phyloP scores from a whole-genome alignment of 2,113 vertebrate species.

The Poecilia latipinna region DNA sequence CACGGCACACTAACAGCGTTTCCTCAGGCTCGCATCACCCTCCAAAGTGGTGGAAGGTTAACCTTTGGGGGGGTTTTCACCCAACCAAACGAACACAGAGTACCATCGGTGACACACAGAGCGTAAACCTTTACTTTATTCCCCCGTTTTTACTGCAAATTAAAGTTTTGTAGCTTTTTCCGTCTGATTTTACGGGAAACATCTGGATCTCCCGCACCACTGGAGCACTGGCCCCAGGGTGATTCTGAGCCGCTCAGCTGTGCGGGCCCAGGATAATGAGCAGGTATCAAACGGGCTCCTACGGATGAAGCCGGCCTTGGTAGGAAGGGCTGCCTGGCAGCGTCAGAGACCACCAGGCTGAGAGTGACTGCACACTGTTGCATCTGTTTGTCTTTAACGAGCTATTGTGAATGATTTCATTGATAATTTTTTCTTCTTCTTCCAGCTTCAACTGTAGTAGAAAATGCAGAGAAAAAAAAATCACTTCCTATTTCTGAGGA shows the following conservation, averaged over 20 bases:
- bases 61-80: constrained; percentile 45
- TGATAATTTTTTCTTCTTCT: neutral
- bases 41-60: constrained; percentile 43
- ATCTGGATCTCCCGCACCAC: constrained; percentile 77
- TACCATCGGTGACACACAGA: constrained; percentile 67
- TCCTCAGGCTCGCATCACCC: constrained; percentile 34
- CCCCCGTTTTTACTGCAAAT: constrained; percentile 81
- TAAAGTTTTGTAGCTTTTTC: constrained; percentile 86
- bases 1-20: constrained; percentile 32
- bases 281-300: constrained; percentile 74
- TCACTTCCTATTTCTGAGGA: neutral
- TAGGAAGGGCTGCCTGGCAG: constrained; percentile 39
- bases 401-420: constrained; percentile 4
- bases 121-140: constrained; percentile 80
- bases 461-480: neutral
- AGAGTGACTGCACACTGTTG: constrained; percentile 22
- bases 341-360: constrained; percentile 60
- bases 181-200: constrained; percentile 85
- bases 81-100: constrained; percentile 60
- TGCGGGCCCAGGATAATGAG: constrained; percentile 77
- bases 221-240: constrained; percentile 76
- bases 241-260: constrained; percentile 70
- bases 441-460: neutral
- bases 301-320: constrained; percentile 44
- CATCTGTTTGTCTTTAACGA: constrained; percentile 7